Evolutionary conservation across 2,113 vertebrate species (phyloP).

Genomic region (Notechis scutatus): DNA sequence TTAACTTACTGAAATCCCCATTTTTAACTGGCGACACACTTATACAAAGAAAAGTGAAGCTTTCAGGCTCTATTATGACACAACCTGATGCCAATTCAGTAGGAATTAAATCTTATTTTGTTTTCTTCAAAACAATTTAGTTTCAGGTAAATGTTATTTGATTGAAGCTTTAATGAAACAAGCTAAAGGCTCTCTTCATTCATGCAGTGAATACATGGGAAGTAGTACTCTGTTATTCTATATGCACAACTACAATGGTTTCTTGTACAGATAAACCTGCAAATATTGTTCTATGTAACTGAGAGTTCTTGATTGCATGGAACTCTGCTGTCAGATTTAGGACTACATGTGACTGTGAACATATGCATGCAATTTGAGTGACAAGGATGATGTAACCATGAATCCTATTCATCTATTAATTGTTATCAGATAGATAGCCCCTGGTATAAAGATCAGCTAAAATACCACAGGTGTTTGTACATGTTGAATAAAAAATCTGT

Average conservation of each 20-base stretch:
- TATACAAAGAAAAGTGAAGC: background rate
- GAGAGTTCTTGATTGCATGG: background rate
- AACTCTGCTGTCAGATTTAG: background rate
- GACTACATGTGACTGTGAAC: background rate
- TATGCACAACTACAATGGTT: background rate
- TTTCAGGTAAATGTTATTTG: background rate
- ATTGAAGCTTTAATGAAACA: background rate
- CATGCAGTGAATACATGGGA: background rate
- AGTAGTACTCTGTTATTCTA: background rate
- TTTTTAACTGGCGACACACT: background rate
- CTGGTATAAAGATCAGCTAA: background rate
- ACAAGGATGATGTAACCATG: background rate
- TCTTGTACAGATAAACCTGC: background rate
- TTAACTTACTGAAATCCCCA: background rate
- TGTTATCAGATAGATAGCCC: background rate
- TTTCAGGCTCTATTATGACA: background rate
- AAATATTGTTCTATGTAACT: background rate
- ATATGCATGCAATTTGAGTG: background rate
- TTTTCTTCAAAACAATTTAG: background rate
- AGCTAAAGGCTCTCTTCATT: background rate
- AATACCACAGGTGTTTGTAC: background rate
- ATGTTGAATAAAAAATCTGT: background rate
- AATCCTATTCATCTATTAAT: background rate
- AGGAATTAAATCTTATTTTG: background rate
- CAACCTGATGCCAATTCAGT: background rate